Percentiles rank a stretch among this genome's conserved stretches.
phyloP scores from a whole-genome alignment of 2,113 vertebrate species.

The Dermatemys mawii region DNA sequence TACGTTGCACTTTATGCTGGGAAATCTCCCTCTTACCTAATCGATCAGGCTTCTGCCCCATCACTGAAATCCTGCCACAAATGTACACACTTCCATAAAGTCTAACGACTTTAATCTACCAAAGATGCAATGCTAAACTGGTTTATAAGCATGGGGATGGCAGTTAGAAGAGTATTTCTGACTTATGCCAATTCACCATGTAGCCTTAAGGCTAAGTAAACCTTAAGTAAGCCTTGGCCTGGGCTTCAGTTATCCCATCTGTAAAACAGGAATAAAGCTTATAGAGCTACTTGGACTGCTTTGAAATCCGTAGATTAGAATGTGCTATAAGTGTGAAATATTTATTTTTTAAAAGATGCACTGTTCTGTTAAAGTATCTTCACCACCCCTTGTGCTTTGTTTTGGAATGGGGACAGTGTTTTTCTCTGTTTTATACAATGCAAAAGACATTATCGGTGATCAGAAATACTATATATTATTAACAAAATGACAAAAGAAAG shows the following conservation, averaged over 20 bases:
- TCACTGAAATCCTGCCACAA: neutral
- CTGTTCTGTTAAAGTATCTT: neutral
- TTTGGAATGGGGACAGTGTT: neutral
- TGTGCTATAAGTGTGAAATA: neutral
- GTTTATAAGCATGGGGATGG: neutral
- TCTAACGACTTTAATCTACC: neutral
- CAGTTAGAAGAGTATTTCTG: neutral
- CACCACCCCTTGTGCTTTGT: neutral
- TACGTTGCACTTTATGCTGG: neutral
- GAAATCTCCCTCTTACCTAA: neutral
- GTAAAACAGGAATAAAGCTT: neutral
- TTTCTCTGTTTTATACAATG: neutral
- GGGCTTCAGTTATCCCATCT: neutral
- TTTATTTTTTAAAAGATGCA: neutral
- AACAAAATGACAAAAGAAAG: neutral
- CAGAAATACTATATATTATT: neutral
- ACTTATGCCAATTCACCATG: neutral
- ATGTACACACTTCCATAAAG: neutral
- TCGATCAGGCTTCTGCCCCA: neutral
- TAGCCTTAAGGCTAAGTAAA: too few species aligned
- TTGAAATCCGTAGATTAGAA: neutral
- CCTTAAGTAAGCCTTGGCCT: neutral
- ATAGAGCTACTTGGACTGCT: neutral
- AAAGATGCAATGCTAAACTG: neutral
- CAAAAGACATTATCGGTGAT: neutral